phyloP scores from a whole-genome alignment of 2,888 invertebrate genomes.

The Halictus ligatus region DNA sequence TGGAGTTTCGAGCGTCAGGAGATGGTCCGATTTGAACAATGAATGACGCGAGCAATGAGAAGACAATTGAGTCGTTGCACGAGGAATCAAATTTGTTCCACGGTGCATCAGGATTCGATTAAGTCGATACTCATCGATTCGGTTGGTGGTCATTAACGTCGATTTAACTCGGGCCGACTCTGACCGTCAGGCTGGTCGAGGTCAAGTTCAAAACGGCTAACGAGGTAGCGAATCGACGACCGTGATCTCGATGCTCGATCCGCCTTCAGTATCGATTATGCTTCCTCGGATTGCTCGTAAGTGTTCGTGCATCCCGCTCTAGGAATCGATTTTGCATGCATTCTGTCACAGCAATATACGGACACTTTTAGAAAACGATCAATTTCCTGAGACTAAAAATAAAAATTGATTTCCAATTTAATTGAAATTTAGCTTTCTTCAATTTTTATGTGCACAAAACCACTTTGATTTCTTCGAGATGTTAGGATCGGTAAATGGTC shows the following conservation, averaged over 20 bases:
- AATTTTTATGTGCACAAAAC: too few species aligned
- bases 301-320: too few species aligned
- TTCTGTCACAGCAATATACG: neutral
- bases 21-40: neutral
- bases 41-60: neutral
- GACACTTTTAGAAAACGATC: neutral
- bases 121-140: slow-evolving; percentile 26
- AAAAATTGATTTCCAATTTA: too few species aligned
- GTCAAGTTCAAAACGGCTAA: slow-evolving; percentile 46
- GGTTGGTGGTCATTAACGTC: slow-evolving; percentile 16
- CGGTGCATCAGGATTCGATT: slow-evolving; percentile 39
- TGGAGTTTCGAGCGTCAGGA: neutral
- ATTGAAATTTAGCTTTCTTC: too few species aligned
- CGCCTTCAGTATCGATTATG: slow-evolving; percentile 16
- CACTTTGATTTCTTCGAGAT: too few species aligned
- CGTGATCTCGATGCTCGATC: neutral
- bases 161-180: slow-evolving; percentile 20
- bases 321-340: too few species aligned
- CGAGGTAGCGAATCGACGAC: neutral
- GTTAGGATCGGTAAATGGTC: too few species aligned
- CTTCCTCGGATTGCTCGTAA: neutral
- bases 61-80: slow-evolving; percentile 27
- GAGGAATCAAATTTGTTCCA: slow-evolving; percentile 29
- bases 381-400: too few species aligned
- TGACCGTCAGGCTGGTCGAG: slow-evolving; percentile 19